Base-by-base conservation (phyloP, 1,140 invertebrate genomes). In the Mylabris phalerata region DNA sequence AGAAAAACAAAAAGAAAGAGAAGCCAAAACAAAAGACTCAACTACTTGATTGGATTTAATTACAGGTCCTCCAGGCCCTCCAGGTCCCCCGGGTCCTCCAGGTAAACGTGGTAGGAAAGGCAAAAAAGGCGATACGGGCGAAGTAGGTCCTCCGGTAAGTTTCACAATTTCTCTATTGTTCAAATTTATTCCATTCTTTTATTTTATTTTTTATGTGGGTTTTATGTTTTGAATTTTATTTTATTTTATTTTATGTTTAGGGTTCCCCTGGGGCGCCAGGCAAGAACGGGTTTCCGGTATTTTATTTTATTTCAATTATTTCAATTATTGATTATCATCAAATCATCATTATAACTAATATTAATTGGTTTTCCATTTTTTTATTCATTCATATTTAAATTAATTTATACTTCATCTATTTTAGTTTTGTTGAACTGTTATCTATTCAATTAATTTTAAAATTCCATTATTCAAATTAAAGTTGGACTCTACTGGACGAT, bases 201-300 rank as follows among this genome's bases (percentile, higher is more conserved):
- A 7, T 42, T 42, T 42, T 11, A 42, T 69, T 57, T 64, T 66
- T 69, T 66, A 64, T 10, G 61, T 65, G 57, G 67, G 63, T 65
- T 69, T 65, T 71, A 65, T 64, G 65, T 68, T 19, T 19, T 19
- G 19, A 19, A 19, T 19, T 19, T 19, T 1, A 19, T 19, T 19
- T 19, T 1, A 19, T 19, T 19, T 19, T 1, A 19, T 19, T 19
- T 19, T 19, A 58, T 59, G 84, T 84, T 64, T 82, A 90, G 88
- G 89, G 89, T 74, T 75, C 82, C 65, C 79, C 84, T 73, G 88
- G 89, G 75, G 81, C 85, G 67, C 80, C 86, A 65, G 89, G 89
- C 71, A 90, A 90, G 78, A 90, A 89, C 77, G 89, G 89, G 81
- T 91, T 91, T 84, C 89, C 89, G 85, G 89, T 92, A 90, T 78